Conservation (phyloP, 92 coral and sea anemone species). For the Parazoanthus swiftii region DNA sequence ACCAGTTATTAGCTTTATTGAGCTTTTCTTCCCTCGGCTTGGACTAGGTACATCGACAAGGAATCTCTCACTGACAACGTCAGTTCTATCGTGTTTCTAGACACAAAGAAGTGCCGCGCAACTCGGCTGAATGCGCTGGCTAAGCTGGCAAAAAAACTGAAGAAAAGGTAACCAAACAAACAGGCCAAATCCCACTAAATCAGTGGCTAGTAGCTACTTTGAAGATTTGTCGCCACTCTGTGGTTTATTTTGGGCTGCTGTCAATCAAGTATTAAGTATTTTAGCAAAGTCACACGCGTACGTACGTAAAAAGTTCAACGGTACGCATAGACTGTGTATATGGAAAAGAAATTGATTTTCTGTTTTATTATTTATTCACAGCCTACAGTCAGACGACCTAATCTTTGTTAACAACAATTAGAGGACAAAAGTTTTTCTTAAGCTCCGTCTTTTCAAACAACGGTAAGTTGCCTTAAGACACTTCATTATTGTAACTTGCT, state of each 20-base stretch:
- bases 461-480: neutral
- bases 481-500: too few relatives aligned
- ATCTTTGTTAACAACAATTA: neutral
- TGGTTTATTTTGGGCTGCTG: too few relatives aligned
- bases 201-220: too few relatives aligned
- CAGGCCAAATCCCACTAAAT: too few relatives aligned
- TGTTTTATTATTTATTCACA: neutral
- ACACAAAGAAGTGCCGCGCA: neutral
- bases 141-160: neutral
- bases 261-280: too few relatives aligned
- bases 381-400: neutral
- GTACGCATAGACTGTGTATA: too few relatives aligned
- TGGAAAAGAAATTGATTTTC: too few relatives aligned
- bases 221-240: too few relatives aligned
- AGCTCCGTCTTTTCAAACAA: neutral
- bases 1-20: too few relatives aligned
- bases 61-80: neutral
- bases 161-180: neutral
- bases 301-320: too few relatives aligned
- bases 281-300: too few relatives aligned
- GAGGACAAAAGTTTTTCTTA: neutral
- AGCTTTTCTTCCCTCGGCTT: neutral
- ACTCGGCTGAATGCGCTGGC: neutral
- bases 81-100: neutral
- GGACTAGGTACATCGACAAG: neutral